phyloP scores from a whole-genome alignment of 2,797 vertebrate genomes.

The Peromyscus nudipes region DNA sequence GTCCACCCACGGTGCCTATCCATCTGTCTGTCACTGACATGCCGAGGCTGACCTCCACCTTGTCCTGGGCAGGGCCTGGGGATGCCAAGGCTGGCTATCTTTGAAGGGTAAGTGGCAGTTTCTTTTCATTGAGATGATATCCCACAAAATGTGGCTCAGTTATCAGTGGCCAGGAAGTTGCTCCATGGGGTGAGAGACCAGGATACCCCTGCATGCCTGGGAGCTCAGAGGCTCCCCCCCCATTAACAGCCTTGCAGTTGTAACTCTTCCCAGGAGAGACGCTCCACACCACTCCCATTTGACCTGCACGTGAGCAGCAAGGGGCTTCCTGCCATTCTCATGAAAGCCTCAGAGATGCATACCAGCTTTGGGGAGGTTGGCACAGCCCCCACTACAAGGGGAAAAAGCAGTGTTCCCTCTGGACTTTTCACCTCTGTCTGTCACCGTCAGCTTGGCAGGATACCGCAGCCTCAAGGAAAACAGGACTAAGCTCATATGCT shows the following conservation, averaged over 20 bases:
- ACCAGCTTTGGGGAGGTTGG: neutral
- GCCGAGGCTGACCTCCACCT: fast-evolving
- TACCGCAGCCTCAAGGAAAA: neutral
- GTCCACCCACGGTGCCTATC: neutral
- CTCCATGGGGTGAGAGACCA: fast-evolving
- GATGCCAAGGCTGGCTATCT: neutral
- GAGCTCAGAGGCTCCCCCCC: neutral
- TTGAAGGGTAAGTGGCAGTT: neutral
- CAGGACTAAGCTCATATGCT: fast-evolving
- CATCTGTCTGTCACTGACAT: neutral
- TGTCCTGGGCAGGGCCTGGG: too few species aligned
- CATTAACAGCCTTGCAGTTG: neutral
- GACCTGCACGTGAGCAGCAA: neutral
- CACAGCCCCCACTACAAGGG: too few species aligned
- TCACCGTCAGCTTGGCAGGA: neutral
- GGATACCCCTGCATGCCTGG: neutral
- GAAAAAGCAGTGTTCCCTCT: fast-evolving
- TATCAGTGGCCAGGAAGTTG: neutral
- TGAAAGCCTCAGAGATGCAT: neutral
- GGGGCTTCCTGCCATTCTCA: neutral
- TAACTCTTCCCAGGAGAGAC: neutral
- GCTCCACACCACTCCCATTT: fast-evolving
- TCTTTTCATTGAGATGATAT: neutral
- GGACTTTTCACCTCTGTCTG: fast-evolving
- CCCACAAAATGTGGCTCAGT: fast-evolving